Evolutionary conservation across 2,888 invertebrate genomes (phyloP), one percentile per base, ranked within the genome.

Genomic region (Vandiemenella viatica): DNA sequence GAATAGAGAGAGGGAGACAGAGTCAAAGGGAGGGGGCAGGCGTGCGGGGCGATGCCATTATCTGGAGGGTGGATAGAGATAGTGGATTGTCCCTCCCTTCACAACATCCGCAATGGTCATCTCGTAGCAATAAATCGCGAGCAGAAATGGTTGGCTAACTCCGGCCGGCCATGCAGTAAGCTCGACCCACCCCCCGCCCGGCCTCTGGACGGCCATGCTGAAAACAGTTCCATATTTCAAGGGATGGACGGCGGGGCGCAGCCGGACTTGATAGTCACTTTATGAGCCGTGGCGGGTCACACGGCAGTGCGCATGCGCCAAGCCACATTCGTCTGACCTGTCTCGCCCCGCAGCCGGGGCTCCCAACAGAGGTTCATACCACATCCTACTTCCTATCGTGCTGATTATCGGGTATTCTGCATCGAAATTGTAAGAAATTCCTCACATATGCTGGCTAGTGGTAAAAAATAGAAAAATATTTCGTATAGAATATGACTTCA

Each of bases 171-270:
- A 37, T 43, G 41, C 23, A 21, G 7, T 32, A 19, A n/a, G 18
- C 23, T 15, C 46, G 20, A 22, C 46, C 45, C 17, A 19, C 16
- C 32, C 21, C 50, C 47, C 21, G 15, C 32, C 19, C 43, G 20
- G 15, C 51, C 40, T 19, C 20, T 13, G 10, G 46, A 44, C 53
- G 43, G 42, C 45, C 49, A 49, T 49, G 46, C 45, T 52, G 43
- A 49, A 37, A 49, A 49, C 49, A 46, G 50, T 48, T 45, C 53
- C 53, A 50, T 53, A 53, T 53, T 53, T 53, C 50, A 53, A 43
- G 43, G 32, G 45, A 26, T 19, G 44, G 43, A 15, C 19, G 38
- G n/a, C n/a, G n/a, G n/a, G n/a, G n/a, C n/a, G n/a, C n/a, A n/a
- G 46, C 37, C 48, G 18, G 41, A 41, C 20, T 43, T 49, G 52